A percentile compares a stretch with the other conserved stretches of the same genome.
Conservation (phyloP, 1,140 invertebrate species). For the Notospermus geniculatus region DNA sequence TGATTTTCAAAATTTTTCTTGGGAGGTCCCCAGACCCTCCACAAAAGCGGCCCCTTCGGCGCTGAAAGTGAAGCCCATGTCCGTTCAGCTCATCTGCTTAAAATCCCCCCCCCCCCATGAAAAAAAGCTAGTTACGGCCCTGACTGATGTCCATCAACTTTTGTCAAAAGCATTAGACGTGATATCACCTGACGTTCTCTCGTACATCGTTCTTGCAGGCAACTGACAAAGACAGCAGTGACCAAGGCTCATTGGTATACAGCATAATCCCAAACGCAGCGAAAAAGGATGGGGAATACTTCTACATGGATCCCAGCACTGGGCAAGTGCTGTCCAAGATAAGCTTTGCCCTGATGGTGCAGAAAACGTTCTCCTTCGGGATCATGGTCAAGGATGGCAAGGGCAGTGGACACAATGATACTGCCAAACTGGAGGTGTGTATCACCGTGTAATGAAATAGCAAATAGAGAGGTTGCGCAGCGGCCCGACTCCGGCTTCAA, state of each 20-base stretch:
- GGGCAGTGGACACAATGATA: background rate
- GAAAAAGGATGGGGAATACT: background rate
- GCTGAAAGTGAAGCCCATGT: no score
- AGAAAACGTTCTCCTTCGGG: background rate
- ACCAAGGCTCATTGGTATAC: background rate
- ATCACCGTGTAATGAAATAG: background rate
- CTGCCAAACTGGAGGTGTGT: background rate
- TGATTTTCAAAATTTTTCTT: no score
- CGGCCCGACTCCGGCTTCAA: no score
- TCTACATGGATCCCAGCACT: background rate
- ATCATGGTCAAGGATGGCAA: background rate
- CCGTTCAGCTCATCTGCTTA: no score
- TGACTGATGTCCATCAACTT: background rate
- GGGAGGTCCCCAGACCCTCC: no score
- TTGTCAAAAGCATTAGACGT: background rate
- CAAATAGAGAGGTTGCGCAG: background rate
- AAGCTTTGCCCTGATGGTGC: background rate
- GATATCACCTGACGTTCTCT: background rate
- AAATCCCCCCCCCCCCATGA: no score
- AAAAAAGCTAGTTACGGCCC: no score
- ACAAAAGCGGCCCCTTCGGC: no score
- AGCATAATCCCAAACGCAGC: background rate
- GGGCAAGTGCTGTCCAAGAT: slow-evolving; percentile 1
- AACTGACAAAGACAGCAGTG: slow-evolving; percentile 1
- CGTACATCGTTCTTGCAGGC: background rate